Base-by-base conservation (phyloP, 2,888 invertebrate species). In the Metacarcinus magister region DNA sequence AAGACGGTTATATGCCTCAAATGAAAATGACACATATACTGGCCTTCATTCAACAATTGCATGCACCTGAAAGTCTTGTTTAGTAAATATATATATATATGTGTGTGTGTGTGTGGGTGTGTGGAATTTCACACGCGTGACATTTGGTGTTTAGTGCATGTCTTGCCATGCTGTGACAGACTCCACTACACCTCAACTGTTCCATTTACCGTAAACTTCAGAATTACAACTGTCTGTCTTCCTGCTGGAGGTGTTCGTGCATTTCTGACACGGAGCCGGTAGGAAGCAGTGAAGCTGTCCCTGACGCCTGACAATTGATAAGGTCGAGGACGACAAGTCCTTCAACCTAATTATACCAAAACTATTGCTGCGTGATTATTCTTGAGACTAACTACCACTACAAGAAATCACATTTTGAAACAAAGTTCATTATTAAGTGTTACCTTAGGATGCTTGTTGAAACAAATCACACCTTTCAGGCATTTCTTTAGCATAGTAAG, bases 181-280 rank as follows among this genome's bases (percentile, higher is more conserved):
- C n/a, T 67, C 67, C 67, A 67, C 23, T n/a, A n/a, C 67, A n/a
- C 67, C 67, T 67, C 67, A 67, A 67, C 67, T 67, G n/a, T 67
- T 67, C n/a, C 67, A 67, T 67, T 67, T 67, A 67, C 23, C 67
- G 67, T 67, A 67, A 67, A 67, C 67, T 67, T 67, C n/a, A 67
- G 23, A 67, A 67, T 67, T 67, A 67, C 67, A n/a, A 23, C 67
- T 67, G 67, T 67, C 67, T 67, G n/a, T 67, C 67, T n/a, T 67
- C 67, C 67, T 67, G 67, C n/a, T n/a, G 23, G n/a, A 67, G 54
- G 54, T 54, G 19, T 54, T 54, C 67, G 19, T 67, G 67, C 0
- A 67, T 67, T 67, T 67, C 67, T 67, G 67, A 67, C 67, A 8
- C 67, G 67, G n/a, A 23, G n/a, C n/a, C 67, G 67, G n/a, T n/a